These are phyloP conservation scores for Erpetoichthys calabaricus DNA, from an alignment of 2,797 vertebrate species.

Conservation along the genomic window DNA sequence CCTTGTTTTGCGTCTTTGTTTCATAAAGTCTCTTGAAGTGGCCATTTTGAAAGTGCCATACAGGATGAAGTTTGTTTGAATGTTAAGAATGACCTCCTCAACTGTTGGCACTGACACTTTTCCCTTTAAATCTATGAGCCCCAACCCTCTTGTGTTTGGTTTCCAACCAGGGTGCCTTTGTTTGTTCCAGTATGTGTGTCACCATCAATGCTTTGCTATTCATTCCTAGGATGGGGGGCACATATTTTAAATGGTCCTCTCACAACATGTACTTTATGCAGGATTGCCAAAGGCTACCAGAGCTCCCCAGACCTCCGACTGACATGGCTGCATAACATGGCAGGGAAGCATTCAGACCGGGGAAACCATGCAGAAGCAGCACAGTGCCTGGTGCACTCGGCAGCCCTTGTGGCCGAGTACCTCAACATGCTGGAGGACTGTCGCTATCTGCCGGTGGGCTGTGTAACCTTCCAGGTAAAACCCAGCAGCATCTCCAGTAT, in stretches of 20 bases:
- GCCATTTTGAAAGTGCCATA: too few species aligned
- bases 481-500: fast-evolving
- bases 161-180: too few species aligned
- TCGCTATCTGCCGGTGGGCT: slow-evolving; percentile 76
- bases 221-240: too few species aligned
- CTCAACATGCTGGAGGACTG: slow-evolving; percentile 85
- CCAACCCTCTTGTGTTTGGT: too few species aligned
- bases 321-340: slow-evolving; percentile 91
- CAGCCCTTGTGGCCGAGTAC: slow-evolving; percentile 78
- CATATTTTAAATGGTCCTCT: not conserved
- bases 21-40: too few species aligned
- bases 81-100: too few species aligned
- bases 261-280: slow-evolving; percentile 18
- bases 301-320: slow-evolving; percentile 81
- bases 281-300: slow-evolving; percentile 87
- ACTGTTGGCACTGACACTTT: too few species aligned
- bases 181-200: too few species aligned
- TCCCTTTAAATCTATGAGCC: too few species aligned
- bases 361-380: slow-evolving; percentile 80
- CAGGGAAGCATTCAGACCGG: slow-evolving; percentile 69
- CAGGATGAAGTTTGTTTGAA: too few species aligned
- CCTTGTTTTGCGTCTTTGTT: too few species aligned
- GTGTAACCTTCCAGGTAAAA: slow-evolving; percentile 82
- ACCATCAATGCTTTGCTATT: too few species aligned
- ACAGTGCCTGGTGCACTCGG: slow-evolving; percentile 79